Percentiles rank a stretch among this genome's conserved stretches.
These are phyloP conservation scores for Pristionchus pacificus DNA, from an alignment of 1,140 invertebrate species.

Conservation along the genomic window DNA sequence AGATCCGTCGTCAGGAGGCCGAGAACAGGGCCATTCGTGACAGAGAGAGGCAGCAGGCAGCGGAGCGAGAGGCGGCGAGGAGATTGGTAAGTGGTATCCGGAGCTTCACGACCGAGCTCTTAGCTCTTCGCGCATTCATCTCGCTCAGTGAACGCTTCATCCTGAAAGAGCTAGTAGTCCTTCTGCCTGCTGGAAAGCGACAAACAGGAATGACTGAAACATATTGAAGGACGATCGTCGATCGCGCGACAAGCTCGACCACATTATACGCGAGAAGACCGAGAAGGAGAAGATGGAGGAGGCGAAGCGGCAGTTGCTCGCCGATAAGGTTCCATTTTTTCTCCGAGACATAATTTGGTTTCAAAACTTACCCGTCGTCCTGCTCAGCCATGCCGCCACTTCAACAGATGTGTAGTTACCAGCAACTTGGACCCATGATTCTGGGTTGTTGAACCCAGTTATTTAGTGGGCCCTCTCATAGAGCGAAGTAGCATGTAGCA, in stretches of 20 bases:
- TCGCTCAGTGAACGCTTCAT: too few relatives aligned
- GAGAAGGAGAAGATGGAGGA: conserved; percentile 50
- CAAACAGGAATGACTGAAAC: not conserved
- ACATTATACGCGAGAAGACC: conserved; percentile 43
- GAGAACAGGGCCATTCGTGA: conserved; percentile 46
- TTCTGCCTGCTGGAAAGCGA: not conserved
- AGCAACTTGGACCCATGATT: too few relatives aligned
- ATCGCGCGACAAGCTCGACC: conserved; percentile 45
- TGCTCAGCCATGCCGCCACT: too few relatives aligned
- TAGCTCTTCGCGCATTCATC: too few relatives aligned
- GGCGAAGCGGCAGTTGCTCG: conserved; percentile 41
- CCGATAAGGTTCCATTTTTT: conserved; percentile 22
- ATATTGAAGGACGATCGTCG: conserved; percentile 39
- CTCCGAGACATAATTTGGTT: too few relatives aligned
- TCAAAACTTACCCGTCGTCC: too few relatives aligned
- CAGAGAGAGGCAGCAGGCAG: conserved; percentile 35
- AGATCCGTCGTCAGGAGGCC: conserved; percentile 45
- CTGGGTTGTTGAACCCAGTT: too few relatives aligned
- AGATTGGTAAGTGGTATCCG: conserved; percentile 14
- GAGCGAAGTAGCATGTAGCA: too few relatives aligned
- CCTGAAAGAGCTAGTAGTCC: too few relatives aligned
- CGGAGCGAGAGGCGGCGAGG: conserved; percentile 25
- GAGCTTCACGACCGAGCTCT: too few relatives aligned
- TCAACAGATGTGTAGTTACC: too few relatives aligned
- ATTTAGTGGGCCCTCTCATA: too few relatives aligned